Percentiles rank a stretch among this genome's conserved stretches.
phyloP scores from a whole-genome alignment of 2,888 invertebrate genomes.

The Heliconius ismenius region DNA sequence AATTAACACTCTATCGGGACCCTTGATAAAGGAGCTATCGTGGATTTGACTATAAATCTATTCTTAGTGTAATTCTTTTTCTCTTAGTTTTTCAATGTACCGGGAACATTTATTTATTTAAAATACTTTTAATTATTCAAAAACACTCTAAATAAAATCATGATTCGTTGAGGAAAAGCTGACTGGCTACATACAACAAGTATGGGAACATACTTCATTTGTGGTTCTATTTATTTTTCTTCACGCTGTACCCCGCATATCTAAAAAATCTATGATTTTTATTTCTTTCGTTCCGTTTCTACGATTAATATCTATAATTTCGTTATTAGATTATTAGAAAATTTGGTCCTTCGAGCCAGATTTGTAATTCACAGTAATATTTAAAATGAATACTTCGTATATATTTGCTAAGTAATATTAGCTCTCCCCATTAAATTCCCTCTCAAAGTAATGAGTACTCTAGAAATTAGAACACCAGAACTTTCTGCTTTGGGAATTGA shows the following conservation, averaged over 20 bases:
- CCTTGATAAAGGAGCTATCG: conserved; percentile 22
- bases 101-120: neutral
- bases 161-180: no score
- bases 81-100: neutral
- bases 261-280: neutral
- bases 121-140: neutral
- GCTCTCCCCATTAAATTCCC: conserved; percentile 22
- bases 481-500: conserved; percentile 22
- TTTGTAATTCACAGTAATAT: conserved; percentile 23
- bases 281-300: neutral
- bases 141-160: no score
- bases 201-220: no score
- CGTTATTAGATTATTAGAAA: neutral
- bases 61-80: conserved; percentile 10
- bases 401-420: conserved; percentile 20
- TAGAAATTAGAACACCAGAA: conserved; percentile 25
- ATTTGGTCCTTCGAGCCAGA: conserved; percentile 16
- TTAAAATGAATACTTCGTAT: conserved; percentile 8
- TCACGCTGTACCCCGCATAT: neutral
- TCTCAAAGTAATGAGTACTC: conserved; percentile 31
- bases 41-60: conserved; percentile 29
- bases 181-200: no score
- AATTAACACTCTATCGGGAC: conserved; percentile 25
- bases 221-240: no score
- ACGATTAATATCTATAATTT: neutral